These are phyloP conservation scores for Eueides isabella DNA, from an alignment of 1,140 invertebrate species.

Conservation along the genomic window DNA sequence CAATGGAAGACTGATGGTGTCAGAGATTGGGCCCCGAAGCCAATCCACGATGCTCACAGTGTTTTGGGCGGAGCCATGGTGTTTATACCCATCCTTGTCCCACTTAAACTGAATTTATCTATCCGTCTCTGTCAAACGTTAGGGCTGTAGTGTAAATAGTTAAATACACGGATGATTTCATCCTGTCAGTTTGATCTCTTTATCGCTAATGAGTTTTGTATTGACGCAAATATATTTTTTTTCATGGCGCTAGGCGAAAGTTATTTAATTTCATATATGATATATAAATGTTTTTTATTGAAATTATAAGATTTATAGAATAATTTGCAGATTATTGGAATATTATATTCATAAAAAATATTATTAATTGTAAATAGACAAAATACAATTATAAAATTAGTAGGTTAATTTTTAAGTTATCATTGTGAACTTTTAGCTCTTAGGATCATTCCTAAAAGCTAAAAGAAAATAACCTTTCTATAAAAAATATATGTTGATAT, in stretches of 20 bases:
- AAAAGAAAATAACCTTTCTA: too few relatives aligned
- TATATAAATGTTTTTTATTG: background rate
- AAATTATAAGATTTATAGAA: background rate
- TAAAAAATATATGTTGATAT: too few relatives aligned
- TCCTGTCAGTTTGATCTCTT: constrained; percentile 44
- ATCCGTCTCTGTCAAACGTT: constrained; percentile 40
- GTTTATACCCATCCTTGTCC: constrained; percentile 47
- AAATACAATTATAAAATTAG: background rate
- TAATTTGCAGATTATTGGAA: background rate
- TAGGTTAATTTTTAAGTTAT: too few relatives aligned
- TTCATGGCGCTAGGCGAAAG: constrained; percentile 6
- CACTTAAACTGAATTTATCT: constrained; percentile 22
- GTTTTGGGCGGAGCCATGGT: constrained; percentile 62
- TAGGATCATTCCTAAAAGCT: too few relatives aligned
- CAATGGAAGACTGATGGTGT: constrained; percentile 73
- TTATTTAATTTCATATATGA: constrained; percentile 16
- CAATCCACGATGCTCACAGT: constrained; percentile 62
- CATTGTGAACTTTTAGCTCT: too few relatives aligned
- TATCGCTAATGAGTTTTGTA: constrained; percentile 42
- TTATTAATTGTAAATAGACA: too few relatives aligned
- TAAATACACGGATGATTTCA: constrained; percentile 78
- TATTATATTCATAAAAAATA: background rate
- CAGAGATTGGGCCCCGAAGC: constrained; percentile 57
- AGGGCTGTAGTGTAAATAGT: constrained; percentile 50
- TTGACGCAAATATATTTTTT: constrained; percentile 37